Evolutionary conservation across 23 tunicate genomes (phyloP).

Genomic region (Clavelina lepadiformis): DNA sequence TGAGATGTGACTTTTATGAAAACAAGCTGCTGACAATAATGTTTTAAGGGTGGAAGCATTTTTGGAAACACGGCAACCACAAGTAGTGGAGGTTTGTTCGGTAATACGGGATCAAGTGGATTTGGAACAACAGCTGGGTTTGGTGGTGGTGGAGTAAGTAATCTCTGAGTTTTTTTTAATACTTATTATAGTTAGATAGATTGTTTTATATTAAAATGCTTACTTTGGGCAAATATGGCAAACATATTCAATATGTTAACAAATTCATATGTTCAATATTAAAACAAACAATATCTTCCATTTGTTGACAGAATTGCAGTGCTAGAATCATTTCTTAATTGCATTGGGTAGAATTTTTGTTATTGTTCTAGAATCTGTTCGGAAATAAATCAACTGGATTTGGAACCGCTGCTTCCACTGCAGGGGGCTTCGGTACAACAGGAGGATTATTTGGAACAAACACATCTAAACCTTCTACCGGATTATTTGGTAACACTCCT

Average conservation of each 20-base stretch:
- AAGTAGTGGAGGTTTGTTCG: slow-evolving; percentile 34
- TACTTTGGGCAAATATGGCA: too few relatives aligned
- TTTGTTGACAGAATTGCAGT: too few relatives aligned
- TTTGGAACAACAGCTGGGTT: slow-evolving; percentile 19
- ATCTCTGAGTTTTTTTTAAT: neutral
- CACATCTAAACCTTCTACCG: slow-evolving; percentile 28
- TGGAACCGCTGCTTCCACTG: slow-evolving; percentile 35
- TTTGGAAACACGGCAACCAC: slow-evolving; percentile 41
- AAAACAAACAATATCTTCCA: too few relatives aligned
- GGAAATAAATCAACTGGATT: slow-evolving; percentile 49
- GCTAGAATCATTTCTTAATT: too few relatives aligned
- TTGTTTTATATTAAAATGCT: too few relatives aligned
- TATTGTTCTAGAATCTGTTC: slow-evolving; percentile 35
- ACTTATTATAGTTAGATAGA: neutral
- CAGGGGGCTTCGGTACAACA: slow-evolving; percentile 27
- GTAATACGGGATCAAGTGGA: slow-evolving; percentile 24
- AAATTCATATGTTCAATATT: too few relatives aligned
- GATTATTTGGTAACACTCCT: slow-evolving; percentile 27
- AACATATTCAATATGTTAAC: too few relatives aligned
- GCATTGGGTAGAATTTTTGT: too few relatives aligned
- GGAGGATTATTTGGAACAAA: slow-evolving; percentile 43
- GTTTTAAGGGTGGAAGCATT: slow-evolving; percentile 26
- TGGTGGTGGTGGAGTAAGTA: neutral
- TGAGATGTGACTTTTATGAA: neutral
- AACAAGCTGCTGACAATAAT: neutral